Base-by-base conservation (phyloP, 30 jellyfish, hydroid and myxozoan genomes). In the Hydractinia symbiolongicarpus region DNA sequence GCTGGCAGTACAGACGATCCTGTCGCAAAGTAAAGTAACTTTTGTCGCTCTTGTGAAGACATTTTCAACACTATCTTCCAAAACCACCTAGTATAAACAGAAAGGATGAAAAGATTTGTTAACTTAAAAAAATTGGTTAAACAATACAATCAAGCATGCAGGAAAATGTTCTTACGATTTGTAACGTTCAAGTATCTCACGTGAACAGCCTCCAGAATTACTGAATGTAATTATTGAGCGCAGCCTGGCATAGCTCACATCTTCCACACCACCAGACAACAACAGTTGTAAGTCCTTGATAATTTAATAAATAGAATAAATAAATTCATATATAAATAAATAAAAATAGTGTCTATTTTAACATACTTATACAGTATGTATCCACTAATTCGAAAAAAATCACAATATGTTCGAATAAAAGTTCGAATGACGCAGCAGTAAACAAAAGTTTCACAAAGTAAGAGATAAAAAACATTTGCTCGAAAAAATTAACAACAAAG, bases 1-100 rank as follows among this genome's bases (percentile, higher is more conserved):
- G 97, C 97, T 4, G 97, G 97, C 51, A 90, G 86, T 10, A 82
- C 95, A 53, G 97, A 83, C 6, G 97, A 84, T 0, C 97, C 97
- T 4, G 97, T 90, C 56, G 95, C 81, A 66, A 90, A 90, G 73
- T 90, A 85, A 11, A 90, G 73, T 52, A 90, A 83, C 82, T 90
- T 83, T 83, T 81, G 95, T 8, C 97, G 89, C 61, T 90, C 93
- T 13, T 55, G n/a, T 9, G 97, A 88, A 30, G 95, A 40, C 97
- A 90, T 90, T 54, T 90, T 86, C 14, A 68, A 79, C 16, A 90
- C 89, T 1, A 90, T 90, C 53, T 89, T 69, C 97, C 97, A 90
- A 69, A 90, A 90, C 97, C 97, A 90, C 11, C 96, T 88, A 16
- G 11, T 51, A 54, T 58, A 68, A 20, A 15, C 49, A 68, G 1